A percentile compares a stretch with the other conserved stretches of the same genome.
Evolutionary conservation across 2,888 invertebrate genomes (phyloP).

Genomic region (Trissoscelio sp.): DNA sequence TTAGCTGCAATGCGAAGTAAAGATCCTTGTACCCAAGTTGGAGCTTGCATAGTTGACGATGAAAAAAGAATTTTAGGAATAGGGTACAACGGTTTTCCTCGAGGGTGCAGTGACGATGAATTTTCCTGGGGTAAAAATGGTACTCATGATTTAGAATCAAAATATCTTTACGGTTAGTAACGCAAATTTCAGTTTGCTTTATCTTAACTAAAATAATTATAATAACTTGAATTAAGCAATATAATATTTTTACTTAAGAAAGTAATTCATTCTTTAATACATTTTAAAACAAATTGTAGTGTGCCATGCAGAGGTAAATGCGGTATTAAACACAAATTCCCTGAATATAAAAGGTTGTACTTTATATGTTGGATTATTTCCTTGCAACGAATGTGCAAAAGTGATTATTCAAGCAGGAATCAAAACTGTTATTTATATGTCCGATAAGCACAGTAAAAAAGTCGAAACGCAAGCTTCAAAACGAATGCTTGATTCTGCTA

Average conservation of each 20-base stretch:
- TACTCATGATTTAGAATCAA: slow-evolving; percentile 87
- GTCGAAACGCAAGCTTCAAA: slow-evolving; percentile 89
- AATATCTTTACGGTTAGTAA: slow-evolving; percentile 93
- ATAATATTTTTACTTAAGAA: too few relatives aligned
- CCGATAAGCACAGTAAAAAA: slow-evolving; percentile 91
- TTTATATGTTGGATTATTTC: slow-evolving; percentile 96
- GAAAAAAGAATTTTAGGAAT: slow-evolving; percentile 95
- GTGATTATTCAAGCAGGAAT: slow-evolving; percentile 97
- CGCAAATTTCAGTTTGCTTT: neutral
- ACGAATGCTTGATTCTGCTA: slow-evolving; percentile 91
- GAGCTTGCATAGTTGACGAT: slow-evolving; percentile 95
- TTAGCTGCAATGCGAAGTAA: slow-evolving; percentile 96
- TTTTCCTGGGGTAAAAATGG: slow-evolving; percentile 94
- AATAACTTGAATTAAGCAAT: too few relatives aligned
- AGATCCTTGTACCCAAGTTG: slow-evolving; percentile 96
- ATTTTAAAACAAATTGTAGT: too few relatives aligned
- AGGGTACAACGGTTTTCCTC: slow-evolving; percentile 98
- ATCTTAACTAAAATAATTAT: too few relatives aligned
- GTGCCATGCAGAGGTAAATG: slow-evolving; percentile 99
- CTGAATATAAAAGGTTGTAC: slow-evolving; percentile 90
- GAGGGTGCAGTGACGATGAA: slow-evolving; percentile 92
- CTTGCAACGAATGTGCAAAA: slow-evolving; percentile 99
- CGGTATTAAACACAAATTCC: slow-evolving; percentile 95
- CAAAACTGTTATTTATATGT: slow-evolving; percentile 90
- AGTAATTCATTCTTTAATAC: too few relatives aligned